Conservation (phyloP, 2,888 invertebrate genomes). For the Melinaea marsaeus region DNA sequence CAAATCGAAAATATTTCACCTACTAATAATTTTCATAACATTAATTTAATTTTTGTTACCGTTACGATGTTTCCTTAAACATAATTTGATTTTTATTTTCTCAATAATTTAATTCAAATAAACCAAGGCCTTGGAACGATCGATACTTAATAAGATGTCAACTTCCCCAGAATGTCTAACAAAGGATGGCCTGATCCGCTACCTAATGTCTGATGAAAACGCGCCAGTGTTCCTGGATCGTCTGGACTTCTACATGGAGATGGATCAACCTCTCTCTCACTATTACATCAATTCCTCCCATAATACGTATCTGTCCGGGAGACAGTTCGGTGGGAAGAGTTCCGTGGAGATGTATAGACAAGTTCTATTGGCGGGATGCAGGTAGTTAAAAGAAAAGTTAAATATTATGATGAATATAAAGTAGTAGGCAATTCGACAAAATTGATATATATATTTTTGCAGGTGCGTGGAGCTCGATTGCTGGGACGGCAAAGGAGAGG, state of each 20-base stretch:
- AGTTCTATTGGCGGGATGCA: constrained; percentile 96
- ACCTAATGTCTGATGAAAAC: constrained; percentile 99
- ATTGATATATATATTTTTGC: constrained; percentile 30
- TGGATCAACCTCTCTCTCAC: constrained; percentile 98
- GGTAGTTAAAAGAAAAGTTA: constrained; percentile 69
- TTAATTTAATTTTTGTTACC: too few species aligned
- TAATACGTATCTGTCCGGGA: constrained; percentile 94
- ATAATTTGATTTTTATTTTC: too few species aligned
- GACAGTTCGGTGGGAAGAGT: constrained; percentile 99
- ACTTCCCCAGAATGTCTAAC: constrained; percentile 84
- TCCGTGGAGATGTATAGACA: constrained; percentile 99
- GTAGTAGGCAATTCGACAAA: background rate
- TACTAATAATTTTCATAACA: too few species aligned
- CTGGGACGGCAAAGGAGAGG: constrained; percentile 99
- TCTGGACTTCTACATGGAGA: constrained; percentile 98
- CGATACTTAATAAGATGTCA: too few species aligned
- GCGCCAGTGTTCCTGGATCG: constrained; percentile 99
- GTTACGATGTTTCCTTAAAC: too few species aligned
- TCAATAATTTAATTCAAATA: too few species aligned
- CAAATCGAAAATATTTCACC: too few species aligned
- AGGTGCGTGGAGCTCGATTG: constrained; percentile 99
- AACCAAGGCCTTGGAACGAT: too few species aligned
- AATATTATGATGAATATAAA: too few species aligned
- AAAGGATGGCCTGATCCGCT: constrained; percentile 97
- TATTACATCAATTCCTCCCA: constrained; percentile 99